phyloP scores from a whole-genome alignment of 2,113 vertebrate genomes.

The Psephotus haematonotus region DNA sequence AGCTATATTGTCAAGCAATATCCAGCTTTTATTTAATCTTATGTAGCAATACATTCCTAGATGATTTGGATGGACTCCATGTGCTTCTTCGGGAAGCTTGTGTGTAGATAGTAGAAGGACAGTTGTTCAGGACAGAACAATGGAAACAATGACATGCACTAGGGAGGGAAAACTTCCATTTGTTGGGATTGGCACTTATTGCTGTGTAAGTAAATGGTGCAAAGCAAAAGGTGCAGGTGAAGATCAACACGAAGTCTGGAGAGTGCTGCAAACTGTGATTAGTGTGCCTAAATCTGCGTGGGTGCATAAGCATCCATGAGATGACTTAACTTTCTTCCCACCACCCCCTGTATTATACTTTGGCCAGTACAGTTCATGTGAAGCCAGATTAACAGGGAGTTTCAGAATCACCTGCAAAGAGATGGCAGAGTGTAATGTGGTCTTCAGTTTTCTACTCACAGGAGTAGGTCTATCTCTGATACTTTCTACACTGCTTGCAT shows the following conservation, averaged over 20 bases:
- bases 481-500: not conserved
- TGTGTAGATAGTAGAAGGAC: not conserved
- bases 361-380: not conserved
- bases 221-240: not conserved
- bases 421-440: not conserved
- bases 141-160: not conserved
- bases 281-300: rapidly evolving
- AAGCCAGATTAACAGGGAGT: not conserved
- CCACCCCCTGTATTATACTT: not conserved
- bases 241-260: not conserved
- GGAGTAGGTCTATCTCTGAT: not conserved
- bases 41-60: not conserved
- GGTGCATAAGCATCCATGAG: not conserved
- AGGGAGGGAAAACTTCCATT: not conserved
- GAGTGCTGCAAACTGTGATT: not conserved
- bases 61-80: not conserved
- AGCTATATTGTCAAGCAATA: not conserved
- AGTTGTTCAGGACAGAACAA: not conserved
- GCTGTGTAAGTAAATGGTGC: not conserved
- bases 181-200: not conserved
- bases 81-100: not conserved
- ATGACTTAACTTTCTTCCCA: not conserved
- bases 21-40: not conserved
- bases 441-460: not conserved
- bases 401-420: not conserved